Evolutionary conservation across 2,113 vertebrate genomes (phyloP).

Genomic region (Takifugu bimaculatus): DNA sequence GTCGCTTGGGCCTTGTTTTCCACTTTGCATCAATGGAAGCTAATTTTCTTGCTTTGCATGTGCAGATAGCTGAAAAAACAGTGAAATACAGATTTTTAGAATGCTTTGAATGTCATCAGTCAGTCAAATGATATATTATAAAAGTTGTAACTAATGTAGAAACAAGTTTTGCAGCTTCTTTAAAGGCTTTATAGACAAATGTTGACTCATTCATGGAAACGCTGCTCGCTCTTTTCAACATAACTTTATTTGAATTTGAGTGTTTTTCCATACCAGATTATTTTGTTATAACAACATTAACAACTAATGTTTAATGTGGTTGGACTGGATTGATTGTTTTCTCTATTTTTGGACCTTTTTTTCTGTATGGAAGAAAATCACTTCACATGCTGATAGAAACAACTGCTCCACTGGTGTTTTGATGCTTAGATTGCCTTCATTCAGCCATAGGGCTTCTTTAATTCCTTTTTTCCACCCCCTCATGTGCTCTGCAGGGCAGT

Average conservation of each 20-base stretch:
- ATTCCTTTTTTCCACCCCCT: conserved; percentile 4
- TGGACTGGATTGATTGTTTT: not conserved
- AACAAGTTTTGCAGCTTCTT: too few relatives aligned
- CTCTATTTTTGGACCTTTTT: not conserved
- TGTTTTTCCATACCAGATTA: conserved; percentile 5
- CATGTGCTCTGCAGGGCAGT: conserved; percentile 82
- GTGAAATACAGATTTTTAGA: not conserved
- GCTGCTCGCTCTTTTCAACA: conserved; percentile 16
- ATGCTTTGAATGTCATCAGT: not conserved
- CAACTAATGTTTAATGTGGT: conserved; percentile 40
- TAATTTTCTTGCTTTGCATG: conserved; percentile 52
- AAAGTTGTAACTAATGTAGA: too few relatives aligned
- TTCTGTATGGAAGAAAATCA: not conserved
- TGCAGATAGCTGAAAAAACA: conserved; percentile 11
- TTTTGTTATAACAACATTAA: conserved; percentile 38
- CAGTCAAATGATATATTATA: not conserved
- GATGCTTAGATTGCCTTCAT: too few relatives aligned
- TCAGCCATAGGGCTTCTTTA: too few relatives aligned
- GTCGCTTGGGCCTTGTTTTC: conserved; percentile 9
- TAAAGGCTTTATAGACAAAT: not conserved
- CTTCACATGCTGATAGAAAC: not conserved
- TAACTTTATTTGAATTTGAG: conserved; percentile 27
- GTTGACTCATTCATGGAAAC: not conserved
- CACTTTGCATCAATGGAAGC: conserved; percentile 5
- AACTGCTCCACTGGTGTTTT: too few relatives aligned